Evolutionary conservation across 1,140 invertebrate species (phyloP).

Genomic region (Halesus radiatus): DNA sequence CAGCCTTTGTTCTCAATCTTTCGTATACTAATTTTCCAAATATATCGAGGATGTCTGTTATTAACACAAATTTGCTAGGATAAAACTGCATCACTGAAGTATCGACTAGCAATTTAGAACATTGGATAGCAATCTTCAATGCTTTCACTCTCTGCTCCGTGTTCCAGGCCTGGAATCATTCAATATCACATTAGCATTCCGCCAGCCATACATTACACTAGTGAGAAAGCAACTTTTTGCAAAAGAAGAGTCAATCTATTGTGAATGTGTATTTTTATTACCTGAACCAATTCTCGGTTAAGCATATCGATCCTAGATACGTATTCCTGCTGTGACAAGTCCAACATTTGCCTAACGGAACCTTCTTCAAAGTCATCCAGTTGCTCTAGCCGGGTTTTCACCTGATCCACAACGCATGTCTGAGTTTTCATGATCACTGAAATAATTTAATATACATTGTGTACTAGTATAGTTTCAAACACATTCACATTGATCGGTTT

Average conservation of each 20-base stretch:
- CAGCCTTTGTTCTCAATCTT: slow-evolving; percentile 85
- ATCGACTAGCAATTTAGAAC: slow-evolving; percentile 92
- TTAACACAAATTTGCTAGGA: slow-evolving; percentile 97
- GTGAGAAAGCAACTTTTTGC: no score
- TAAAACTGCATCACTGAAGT: slow-evolving; percentile 93
- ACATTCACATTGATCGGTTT: not conserved
- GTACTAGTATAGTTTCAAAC: not conserved
- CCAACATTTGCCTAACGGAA: slow-evolving; percentile 88
- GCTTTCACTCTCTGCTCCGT: slow-evolving; percentile 95
- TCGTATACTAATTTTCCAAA: slow-evolving; percentile 95
- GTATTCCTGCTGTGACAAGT: slow-evolving; percentile 94
- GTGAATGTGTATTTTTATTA: slow-evolving; percentile 46
- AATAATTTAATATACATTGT: slow-evolving; percentile 13
- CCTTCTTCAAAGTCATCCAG: slow-evolving; percentile 95
- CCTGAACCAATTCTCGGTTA: slow-evolving; percentile 86
- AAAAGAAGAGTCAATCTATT: no score
- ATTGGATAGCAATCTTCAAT: slow-evolving; percentile 97
- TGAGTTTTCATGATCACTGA: slow-evolving; percentile 83
- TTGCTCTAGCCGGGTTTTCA: slow-evolving; percentile 92
- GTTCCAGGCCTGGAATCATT: slow-evolving; percentile 82
- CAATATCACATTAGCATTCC: no score
- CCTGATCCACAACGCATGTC: slow-evolving; percentile 88
- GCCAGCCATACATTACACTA: no score
- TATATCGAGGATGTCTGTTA: slow-evolving; percentile 95
- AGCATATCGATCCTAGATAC: slow-evolving; percentile 89